Conservation (phyloP, 2,888 invertebrate genomes). For the Stratiomys singularior region DNA sequence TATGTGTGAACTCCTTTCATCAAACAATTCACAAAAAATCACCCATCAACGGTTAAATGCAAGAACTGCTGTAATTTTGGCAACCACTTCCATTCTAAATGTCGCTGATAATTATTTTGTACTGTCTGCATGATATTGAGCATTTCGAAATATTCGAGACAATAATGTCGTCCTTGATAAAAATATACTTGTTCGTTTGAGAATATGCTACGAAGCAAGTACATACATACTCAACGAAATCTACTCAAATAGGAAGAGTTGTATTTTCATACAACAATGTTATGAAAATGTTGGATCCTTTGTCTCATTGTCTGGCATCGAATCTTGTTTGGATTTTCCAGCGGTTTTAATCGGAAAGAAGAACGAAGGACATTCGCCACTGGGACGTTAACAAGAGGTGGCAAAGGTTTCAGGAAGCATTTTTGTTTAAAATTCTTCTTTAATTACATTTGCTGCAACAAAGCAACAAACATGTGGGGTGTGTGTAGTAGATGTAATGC, state of each 20-base stretch:
- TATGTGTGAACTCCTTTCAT: too few species aligned
- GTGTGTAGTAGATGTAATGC: not conserved
- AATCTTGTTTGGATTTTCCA: not conserved
- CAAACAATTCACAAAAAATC: not conserved
- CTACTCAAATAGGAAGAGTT: not conserved
- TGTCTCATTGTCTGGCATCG: not conserved
- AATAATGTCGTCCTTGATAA: not conserved
- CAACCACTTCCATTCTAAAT: not conserved
- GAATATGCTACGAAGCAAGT: not conserved
- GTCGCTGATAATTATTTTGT: not conserved
- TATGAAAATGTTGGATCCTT: slow-evolving; percentile 6
- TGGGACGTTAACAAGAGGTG: not conserved
- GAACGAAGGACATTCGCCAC: not conserved
- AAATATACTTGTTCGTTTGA: not conserved
- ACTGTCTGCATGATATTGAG: not conserved
- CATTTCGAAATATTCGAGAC: not conserved
- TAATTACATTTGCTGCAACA: slow-evolving; percentile 28
- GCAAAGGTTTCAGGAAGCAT: slow-evolving; percentile 26
- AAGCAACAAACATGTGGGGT: not conserved
- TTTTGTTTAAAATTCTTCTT: slow-evolving; percentile 29
- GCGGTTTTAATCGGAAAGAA: not conserved
- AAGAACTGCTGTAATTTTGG: not conserved
- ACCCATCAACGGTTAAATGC: not conserved
- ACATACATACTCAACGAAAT: not conserved
- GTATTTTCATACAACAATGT: not conserved